Evolutionary conservation across 2,888 invertebrate genomes (phyloP), one percentile per base, ranked within the genome.

Genomic region (Caenorhabditis sinica): DNA sequence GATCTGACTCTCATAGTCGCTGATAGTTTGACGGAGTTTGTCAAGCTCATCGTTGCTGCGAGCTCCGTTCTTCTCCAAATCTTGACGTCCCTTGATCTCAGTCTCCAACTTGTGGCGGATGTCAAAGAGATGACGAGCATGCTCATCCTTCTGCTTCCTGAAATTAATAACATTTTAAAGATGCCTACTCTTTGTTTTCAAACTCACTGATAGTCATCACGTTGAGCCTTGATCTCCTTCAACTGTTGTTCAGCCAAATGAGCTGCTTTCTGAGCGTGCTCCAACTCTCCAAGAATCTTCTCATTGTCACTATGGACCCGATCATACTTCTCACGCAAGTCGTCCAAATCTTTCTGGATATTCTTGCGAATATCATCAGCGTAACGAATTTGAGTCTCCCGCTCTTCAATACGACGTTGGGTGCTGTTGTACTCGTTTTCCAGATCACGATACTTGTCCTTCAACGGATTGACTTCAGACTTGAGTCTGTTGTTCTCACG

Each of bases 401-500:
- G 91, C 75, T 92, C 92, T 28, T 92, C 92, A 5, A 91, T 72
- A 17, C 90, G 84, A 13, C 91, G 86, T 36, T 90, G 83, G 49
- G 89, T 45, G 36, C 80, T 83, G 76, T 89, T 90, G 86, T 88
- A 90, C 73, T 92, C 91, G 72, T 89, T 90, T 73, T 92, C 92
- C 82, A 91, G 73, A 72, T 92, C 92, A 28, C 91, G 89, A 80
- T 86, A 91, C 76, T 88, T 88, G 80, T 88, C 89, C 80, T 86
- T 88, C 53, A 92, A 80, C 17, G 91, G 91, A 15, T 83, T 88
- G 63, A 89, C 82, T 66, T 92, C 92, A 15, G 81, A 81, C 72
- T 91, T 92, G 30, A 90, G 77, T 30, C 89, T 84, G 60, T 87
- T 86, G 85, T 92, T 92, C 63, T 92, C 92, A 40, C 90, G 86